phyloP scores from a whole-genome alignment of 2,888 invertebrate genomes.

The Ichneumoninae sp. region DNA sequence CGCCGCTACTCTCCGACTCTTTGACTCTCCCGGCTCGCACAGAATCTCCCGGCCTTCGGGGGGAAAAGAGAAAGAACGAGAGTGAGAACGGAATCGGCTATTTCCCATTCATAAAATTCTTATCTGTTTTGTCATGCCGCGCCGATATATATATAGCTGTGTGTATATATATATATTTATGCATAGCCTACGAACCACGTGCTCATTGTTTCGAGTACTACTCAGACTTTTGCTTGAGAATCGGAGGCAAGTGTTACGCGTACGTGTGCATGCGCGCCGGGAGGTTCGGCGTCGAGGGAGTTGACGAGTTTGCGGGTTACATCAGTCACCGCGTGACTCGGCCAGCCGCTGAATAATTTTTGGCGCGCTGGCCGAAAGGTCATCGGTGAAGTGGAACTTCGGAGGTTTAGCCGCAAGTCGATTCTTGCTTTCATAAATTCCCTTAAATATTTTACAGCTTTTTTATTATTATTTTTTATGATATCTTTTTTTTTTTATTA shows the following conservation, averaged over 20 bases:
- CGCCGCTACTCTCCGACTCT: conserved; percentile 38
- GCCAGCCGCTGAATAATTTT: too few species aligned
- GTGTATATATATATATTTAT: conserved; percentile 37
- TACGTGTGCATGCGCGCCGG: not conserved
- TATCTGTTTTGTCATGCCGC: conserved; percentile 62
- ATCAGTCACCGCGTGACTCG: not conserved
- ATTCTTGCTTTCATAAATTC: too few species aligned
- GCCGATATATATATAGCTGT: conserved; percentile 14
- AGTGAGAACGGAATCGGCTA: conserved; percentile 59
- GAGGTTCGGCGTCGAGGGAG: not conserved
- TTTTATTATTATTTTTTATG: too few species aligned
- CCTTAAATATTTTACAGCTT: too few species aligned
- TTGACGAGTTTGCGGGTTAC: not conserved
- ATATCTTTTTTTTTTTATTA: too few species aligned
- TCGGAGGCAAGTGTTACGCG: not conserved
- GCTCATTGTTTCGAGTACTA: conserved; percentile 35
- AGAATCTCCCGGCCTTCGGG: conserved; percentile 34
- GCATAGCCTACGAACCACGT: conserved; percentile 46
- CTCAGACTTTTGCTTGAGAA: conserved; percentile 2
- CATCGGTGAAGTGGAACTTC: too few species aligned
- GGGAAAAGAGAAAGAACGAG: conserved; percentile 36
- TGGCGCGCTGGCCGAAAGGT: too few species aligned
- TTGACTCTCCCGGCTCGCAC: conserved; percentile 39
- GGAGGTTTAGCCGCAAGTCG: too few species aligned
- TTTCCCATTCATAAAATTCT: conserved; percentile 71